Evolutionary conservation across 2,797 vertebrate genomes (phyloP).

Genomic region (Valencia hispanica): DNA sequence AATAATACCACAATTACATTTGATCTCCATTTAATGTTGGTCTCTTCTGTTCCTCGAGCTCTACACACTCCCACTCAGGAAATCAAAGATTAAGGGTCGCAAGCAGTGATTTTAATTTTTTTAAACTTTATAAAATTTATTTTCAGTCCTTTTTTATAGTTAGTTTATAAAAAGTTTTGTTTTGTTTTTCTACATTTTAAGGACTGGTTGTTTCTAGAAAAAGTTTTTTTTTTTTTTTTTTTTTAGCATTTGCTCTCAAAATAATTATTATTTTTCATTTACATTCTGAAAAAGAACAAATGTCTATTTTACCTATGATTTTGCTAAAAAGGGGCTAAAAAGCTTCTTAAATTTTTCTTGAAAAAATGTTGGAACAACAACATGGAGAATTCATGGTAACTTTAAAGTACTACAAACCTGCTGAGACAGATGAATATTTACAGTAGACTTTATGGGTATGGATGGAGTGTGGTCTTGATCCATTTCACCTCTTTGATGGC

Average conservation of each 20-base stretch:
- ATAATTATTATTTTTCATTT: neutral
- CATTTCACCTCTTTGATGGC: neutral
- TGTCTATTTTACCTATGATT: neutral
- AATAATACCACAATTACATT: slow-evolving; percentile 37
- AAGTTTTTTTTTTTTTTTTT: neutral
- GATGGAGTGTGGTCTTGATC: neutral
- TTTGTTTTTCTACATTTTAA: neutral
- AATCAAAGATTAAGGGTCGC: neutral
- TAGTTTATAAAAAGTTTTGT: neutral
- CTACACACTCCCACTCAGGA: neutral
- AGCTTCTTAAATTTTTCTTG: neutral
- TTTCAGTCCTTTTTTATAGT: neutral
- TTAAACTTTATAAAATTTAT: neutral
- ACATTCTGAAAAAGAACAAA: neutral
- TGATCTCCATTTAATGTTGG: slow-evolving; percentile 13
- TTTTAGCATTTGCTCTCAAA: neutral
- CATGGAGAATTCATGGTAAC: slow-evolving; percentile 9
- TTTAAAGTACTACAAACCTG: slow-evolving; percentile 22
- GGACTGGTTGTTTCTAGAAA: neutral
- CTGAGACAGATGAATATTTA: neutral
- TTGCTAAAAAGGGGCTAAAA: neutral
- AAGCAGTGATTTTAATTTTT: neutral
- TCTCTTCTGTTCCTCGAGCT: slow-evolving; percentile 9
- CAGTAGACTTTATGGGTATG: neutral
- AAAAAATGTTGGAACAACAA: neutral